Evolutionary conservation across 2,113 vertebrate species (phyloP).

Genomic region (Laticauda colubrina): DNA sequence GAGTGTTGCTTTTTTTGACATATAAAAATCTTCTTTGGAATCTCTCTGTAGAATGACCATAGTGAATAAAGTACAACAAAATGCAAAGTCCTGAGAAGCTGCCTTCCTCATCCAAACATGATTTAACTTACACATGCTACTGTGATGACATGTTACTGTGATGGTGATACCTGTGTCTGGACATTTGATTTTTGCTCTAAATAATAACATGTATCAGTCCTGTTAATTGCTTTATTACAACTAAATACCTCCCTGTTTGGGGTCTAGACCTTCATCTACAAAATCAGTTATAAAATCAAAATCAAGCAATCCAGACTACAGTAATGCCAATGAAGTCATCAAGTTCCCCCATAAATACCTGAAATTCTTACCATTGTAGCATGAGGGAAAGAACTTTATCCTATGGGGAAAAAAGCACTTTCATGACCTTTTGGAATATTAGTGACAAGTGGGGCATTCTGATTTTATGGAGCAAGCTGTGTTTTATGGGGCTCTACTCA

Average conservation of each 20-base stretch:
- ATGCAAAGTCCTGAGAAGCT: neutral
- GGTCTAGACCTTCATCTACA: neutral
- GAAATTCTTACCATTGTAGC: neutral
- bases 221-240: neutral
- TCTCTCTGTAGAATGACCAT: neutral
- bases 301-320: neutral
- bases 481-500: neutral
- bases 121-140: neutral
- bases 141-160: neutral
- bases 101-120: neutral
- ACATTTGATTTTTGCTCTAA: neutral
- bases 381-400: neutral
- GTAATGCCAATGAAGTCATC: neutral
- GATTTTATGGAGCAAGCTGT: neutral
- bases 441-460: neutral
- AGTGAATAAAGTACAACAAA: neutral
- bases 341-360: neutral
- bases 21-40: neutral
- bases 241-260: neutral
- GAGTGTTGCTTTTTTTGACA: neutral
- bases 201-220: neutral
- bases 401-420: neutral
- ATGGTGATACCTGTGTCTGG: neutral
- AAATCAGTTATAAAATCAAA: neutral
- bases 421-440: neutral